Conservation (phyloP, 2,113 vertebrate species). For the Gnathochromis pfefferi region DNA sequence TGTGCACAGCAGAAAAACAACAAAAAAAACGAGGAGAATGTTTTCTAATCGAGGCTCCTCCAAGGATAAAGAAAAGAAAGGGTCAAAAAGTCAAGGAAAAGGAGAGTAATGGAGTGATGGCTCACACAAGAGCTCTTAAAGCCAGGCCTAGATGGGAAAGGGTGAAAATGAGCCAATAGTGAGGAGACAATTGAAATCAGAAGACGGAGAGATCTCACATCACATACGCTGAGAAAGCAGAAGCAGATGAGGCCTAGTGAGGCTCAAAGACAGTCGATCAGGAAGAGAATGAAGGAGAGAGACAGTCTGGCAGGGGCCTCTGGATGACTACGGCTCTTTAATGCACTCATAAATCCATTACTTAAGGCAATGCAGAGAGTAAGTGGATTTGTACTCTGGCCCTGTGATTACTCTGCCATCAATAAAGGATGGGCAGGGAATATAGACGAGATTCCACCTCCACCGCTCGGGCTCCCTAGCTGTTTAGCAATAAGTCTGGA, state of each 20-base stretch:
- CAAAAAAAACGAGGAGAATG: neutral
- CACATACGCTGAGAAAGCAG: slow-evolving; percentile 10
- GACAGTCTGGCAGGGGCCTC: slow-evolving; percentile 64
- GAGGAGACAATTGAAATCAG: slow-evolving; percentile 25
- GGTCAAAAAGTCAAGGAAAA: neutral
- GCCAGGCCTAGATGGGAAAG: neutral
- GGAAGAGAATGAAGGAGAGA: slow-evolving; percentile 35
- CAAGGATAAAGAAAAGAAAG: slow-evolving; percentile 6
- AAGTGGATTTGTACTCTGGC: slow-evolving; percentile 73
- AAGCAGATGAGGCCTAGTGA: slow-evolving; percentile 5
- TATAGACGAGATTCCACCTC: slow-evolving; percentile 58
- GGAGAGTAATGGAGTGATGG: slow-evolving; percentile 7
- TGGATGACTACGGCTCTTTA: slow-evolving; percentile 66
- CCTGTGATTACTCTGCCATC: slow-evolving; percentile 75
- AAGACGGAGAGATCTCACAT: slow-evolving; percentile 22
- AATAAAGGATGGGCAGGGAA: slow-evolving; percentile 74
- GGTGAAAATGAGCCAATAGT: slow-evolving; percentile 45
- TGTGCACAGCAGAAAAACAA: neutral
- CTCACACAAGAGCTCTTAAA: neutral
- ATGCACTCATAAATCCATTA: slow-evolving; percentile 78
- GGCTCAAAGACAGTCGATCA: slow-evolving; percentile 46
- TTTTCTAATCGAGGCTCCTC: neutral
- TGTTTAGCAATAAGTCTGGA: slow-evolving; percentile 45
- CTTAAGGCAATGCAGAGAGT: slow-evolving; percentile 70
- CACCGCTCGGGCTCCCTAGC: slow-evolving; percentile 5